Conservation (phyloP, 64 coral and sea anemone species). For the Pocillopora damicornis region DNA sequence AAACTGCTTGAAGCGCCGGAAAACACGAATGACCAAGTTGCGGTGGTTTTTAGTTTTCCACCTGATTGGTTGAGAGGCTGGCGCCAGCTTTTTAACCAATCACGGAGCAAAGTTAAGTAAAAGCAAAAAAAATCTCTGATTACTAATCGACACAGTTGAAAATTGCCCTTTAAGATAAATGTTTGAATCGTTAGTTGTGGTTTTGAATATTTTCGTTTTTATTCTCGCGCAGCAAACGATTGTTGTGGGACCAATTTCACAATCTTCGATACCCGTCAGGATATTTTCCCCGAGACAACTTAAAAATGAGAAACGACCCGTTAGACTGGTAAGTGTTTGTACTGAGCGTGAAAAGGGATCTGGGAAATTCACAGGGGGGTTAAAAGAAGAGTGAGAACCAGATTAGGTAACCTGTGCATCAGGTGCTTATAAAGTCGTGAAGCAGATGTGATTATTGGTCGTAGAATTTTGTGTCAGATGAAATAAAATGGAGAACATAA, state of each 20-base stretch:
- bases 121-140: no score
- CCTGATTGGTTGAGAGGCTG: no score
- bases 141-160: neutral
- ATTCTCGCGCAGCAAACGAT: conserved; percentile 49
- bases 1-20: no score
- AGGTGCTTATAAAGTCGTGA: no score
- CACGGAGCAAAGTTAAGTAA: no score
- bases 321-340: conserved; percentile 81
- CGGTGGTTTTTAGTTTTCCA: no score
- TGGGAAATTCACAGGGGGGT: neutral
- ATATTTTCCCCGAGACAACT: conserved; percentile 94
- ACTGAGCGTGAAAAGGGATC: neutral
- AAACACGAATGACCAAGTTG: no score
- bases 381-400: neutral
- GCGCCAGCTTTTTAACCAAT: no score
- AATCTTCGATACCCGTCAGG: conserved; percentile 94
- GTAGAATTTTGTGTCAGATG: no score
- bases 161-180: neutral
- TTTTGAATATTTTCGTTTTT: neutral
- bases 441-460: no score
- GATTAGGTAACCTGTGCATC: no score
- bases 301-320: conserved; percentile 95
- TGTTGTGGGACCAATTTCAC: conserved; percentile 96
- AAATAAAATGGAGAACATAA: neutral
- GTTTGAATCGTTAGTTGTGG: neutral